Percentiles rank a stretch among this genome's conserved stretches.
Conservation (phyloP, 2,888 invertebrate genomes). For the Cylindroiulus punctatus region DNA sequence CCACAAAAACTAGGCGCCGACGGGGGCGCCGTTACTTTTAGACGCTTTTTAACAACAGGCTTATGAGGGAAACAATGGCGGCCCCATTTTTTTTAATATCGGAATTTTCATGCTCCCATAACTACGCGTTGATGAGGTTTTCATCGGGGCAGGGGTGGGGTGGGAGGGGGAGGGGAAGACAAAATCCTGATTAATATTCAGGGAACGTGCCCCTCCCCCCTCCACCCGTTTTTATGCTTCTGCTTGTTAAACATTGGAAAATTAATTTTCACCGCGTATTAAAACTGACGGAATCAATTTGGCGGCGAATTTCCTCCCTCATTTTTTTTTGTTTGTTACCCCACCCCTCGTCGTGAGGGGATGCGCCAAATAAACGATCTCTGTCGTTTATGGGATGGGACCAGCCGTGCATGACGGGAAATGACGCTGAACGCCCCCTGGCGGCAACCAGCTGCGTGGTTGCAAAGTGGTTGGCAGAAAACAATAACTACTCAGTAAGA, state of each 20-base stretch:
- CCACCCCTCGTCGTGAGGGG: too few relatives aligned
- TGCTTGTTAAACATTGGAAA: slow-evolving; percentile 27
- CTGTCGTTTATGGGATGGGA: too few relatives aligned
- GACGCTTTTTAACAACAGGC: neutral
- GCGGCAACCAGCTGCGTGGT: too few relatives aligned
- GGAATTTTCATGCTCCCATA: slow-evolving; percentile 16
- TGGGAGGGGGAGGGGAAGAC: too few relatives aligned
- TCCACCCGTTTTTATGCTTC: neutral
- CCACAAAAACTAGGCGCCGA: neutral
- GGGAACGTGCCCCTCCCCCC: neutral
- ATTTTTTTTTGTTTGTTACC: slow-evolving; percentile 7
- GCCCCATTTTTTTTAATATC: neutral
- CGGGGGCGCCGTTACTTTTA: neutral
- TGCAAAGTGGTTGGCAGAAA: too few relatives aligned
- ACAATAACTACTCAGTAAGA: too few relatives aligned
- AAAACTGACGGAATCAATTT: slow-evolving; percentile 26
- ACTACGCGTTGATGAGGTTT: slow-evolving; percentile 32
- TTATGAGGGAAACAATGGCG: neutral
- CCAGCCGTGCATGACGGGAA: too few relatives aligned
- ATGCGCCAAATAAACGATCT: too few relatives aligned
- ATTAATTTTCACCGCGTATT: slow-evolving; percentile 3
- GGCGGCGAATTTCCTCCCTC: slow-evolving; percentile 1
- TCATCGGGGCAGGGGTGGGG: neutral
- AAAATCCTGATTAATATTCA: slow-evolving; percentile 1
- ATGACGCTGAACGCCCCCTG: too few relatives aligned